These are phyloP conservation scores for Erannis defoliaria DNA, from an alignment of 2,888 invertebrate genomes.

Conservation along the genomic window DNA sequence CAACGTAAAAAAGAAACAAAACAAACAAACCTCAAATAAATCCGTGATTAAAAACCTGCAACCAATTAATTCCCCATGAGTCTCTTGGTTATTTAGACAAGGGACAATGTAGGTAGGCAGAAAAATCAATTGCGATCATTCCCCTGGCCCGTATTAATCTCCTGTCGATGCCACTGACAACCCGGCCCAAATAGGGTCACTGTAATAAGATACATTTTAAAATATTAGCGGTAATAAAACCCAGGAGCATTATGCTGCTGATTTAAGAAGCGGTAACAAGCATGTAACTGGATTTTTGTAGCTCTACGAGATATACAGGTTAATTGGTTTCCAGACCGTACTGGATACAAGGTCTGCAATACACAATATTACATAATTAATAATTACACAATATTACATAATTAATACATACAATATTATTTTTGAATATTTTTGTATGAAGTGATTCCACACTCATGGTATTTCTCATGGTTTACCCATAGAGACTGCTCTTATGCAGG, in stretches of 20 bases:
- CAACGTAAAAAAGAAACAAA: not conserved
- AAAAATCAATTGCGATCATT: constrained; percentile 58
- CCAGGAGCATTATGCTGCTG: not conserved
- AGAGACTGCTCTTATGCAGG: too few species aligned
- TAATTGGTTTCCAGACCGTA: too few species aligned
- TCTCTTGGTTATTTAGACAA: constrained; percentile 22
- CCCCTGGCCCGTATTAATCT: constrained; percentile 54
- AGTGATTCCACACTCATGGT: too few species aligned
- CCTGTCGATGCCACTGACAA: constrained; percentile 53
- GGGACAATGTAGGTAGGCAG: constrained; percentile 44
- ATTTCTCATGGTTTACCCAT: too few species aligned
- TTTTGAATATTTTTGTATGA: too few species aligned
- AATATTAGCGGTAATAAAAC: constrained; percentile 26
- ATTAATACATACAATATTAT: too few species aligned
- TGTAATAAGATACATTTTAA: constrained; percentile 50
- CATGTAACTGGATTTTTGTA: not conserved
- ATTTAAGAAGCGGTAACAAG: not conserved
- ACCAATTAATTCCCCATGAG: constrained; percentile 11
- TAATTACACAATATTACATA: too few species aligned
- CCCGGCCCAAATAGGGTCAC: constrained; percentile 36
- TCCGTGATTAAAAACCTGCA: not conserved
- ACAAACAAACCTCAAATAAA: constrained; percentile 1
- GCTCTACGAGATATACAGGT: not conserved
- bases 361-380: too few species aligned
- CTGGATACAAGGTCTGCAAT: too few species aligned